Evolutionary conservation across 2,113 vertebrate genomes (phyloP).

Genomic region (Tricholaema leucomelas): DNA sequence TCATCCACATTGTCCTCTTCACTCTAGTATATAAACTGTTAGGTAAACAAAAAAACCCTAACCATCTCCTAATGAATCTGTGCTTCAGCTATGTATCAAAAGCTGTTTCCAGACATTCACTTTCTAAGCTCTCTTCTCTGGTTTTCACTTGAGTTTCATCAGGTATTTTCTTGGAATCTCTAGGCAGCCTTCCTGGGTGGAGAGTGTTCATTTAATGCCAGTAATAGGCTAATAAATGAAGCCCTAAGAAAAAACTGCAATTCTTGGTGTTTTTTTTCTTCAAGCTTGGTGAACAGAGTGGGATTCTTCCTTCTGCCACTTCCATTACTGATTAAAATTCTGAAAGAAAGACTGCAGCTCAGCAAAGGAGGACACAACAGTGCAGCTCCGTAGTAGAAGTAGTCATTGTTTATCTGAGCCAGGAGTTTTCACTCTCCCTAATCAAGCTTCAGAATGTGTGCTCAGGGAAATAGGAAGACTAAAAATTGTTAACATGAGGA

Average conservation of each 20-base stretch:
- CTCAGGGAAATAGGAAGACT: background rate
- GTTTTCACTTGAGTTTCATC: background rate
- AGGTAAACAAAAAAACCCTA: background rate
- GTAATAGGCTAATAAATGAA: background rate
- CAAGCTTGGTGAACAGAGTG: background rate
- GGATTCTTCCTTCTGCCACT: background rate
- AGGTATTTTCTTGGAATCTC: background rate
- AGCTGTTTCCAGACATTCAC: background rate
- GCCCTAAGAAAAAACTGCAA: background rate
- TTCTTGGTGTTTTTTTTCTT: background rate
- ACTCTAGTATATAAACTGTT: background rate
- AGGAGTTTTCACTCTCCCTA: background rate
- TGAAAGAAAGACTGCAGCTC: background rate
- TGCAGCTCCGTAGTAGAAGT: background rate
- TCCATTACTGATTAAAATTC: slow-evolving; percentile 2
- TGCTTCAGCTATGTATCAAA: background rate
- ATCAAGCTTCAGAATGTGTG: background rate
- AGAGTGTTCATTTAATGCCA: background rate
- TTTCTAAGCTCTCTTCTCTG: background rate
- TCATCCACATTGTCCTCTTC: background rate
- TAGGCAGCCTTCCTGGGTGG: background rate
- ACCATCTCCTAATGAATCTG: background rate
- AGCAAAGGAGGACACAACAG: background rate
- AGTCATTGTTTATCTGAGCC: background rate
- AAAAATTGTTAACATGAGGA: background rate